phyloP scores from a whole-genome alignment of 1,140 invertebrate genomes.

The Agraylea sexmaculata region DNA sequence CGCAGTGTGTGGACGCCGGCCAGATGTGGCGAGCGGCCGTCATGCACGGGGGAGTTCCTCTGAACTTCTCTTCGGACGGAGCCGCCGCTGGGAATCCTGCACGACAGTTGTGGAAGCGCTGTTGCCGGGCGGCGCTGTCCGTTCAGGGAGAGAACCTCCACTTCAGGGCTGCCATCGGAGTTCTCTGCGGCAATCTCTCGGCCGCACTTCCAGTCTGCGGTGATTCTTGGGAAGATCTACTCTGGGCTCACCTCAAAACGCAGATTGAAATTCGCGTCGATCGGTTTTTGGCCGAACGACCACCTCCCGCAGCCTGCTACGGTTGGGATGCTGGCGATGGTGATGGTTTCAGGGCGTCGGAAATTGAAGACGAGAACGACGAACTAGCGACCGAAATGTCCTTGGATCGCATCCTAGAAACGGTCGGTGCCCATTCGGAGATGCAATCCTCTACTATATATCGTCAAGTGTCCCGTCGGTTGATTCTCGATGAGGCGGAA shows the following conservation, averaged over 20 bases:
- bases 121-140: conserved; percentile 60
- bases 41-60: conserved; percentile 76
- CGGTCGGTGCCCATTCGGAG: conserved; percentile 34
- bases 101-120: conserved; percentile 83
- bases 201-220: conserved; percentile 59
- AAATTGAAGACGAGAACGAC: conserved; percentile 66
- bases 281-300: conserved; percentile 48
- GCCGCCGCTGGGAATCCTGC: conserved; percentile 73
- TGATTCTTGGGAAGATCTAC: conserved; percentile 73
- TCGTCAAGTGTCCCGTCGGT: conserved; percentile 32
- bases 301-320: conserved; percentile 38
- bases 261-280: conserved; percentile 80
- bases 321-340: conserved; percentile 38
- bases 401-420: conserved; percentile 58
- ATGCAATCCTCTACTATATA: conserved; percentile 36
- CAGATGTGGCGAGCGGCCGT: conserved; percentile 83
- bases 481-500: conserved; percentile 35
- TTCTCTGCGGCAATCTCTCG: conserved; percentile 72
- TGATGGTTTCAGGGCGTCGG: conserved; percentile 39
- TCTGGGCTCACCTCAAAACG: conserved; percentile 80
- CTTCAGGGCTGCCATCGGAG: conserved; percentile 58
- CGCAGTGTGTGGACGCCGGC: conserved; percentile 70
- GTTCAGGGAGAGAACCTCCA: conserved; percentile 43
- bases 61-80: conserved; percentile 28
- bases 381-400: conserved; percentile 39